Evolutionary conservation across 2,888 invertebrate genomes (phyloP), one percentile per base, ranked within the genome.

Genomic region (Tridacna gigas): DNA sequence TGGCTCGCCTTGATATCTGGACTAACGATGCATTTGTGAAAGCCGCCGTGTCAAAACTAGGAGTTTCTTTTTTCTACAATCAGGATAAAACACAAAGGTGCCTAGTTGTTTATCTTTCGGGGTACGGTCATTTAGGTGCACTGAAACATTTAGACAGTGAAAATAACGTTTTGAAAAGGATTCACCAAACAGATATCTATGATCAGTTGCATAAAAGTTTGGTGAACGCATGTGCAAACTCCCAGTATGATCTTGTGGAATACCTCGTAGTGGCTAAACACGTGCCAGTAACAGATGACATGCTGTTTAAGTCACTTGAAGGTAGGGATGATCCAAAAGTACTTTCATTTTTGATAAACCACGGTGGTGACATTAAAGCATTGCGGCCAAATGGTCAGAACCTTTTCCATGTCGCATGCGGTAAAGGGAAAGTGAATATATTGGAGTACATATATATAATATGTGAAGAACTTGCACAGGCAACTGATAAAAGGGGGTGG

Each of bases 401-500:
- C 71, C 22, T 51, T 48, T 71, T 71, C 26, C 71, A 71, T 51
- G 51, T 71, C 22, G 71, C 71, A 11, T 51, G 71, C 22, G 48
- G 13, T 15, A 48, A 51, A 47, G 71, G 71, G 5, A 71, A 51
- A 22, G 22, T 51, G 0, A 71, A 71, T n/a, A 71, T 71, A 20
- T 22, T 71, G 15, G 71, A 71, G 45, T 71, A 71, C 26, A 71
- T 71, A 20, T 71, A 51, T n/a, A 71, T 71, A 20, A 25, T 71
- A 12, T 71, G 71, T 51, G 71, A 71, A 51, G 71, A 71, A 51
- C 51, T 71, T 2, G n/a, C 48, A 5, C 22, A 71, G 25, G 51
- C 71, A 3, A 71, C 71, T 4, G 71, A 71, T 51, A 71, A 71
- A 71, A 48, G 51, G 45, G 71, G 71, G 1, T 71, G 71, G 71